Conservation (phyloP, 1,140 invertebrate species). For the Bombus balteatus region DNA sequence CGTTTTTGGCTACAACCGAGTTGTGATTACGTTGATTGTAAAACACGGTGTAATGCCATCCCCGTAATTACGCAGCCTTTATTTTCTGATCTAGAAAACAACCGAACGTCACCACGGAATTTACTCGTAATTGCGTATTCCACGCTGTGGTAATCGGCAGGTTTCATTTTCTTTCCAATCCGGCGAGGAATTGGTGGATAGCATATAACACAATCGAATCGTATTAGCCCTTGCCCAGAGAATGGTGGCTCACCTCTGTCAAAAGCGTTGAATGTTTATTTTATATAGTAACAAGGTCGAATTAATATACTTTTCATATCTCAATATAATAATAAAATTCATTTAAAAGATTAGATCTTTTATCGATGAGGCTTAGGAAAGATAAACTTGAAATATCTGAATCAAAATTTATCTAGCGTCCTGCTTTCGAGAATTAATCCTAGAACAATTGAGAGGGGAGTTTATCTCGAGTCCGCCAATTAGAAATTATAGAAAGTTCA, state of each 20-base stretch:
- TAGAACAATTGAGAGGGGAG: no score
- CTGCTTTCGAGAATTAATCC: no score
- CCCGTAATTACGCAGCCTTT: constrained; percentile 48
- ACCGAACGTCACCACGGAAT: constrained; percentile 30
- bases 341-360: no score
- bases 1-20: neutral
- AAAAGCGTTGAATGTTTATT: neutral
- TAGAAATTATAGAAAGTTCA: no score
- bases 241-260: neutral
- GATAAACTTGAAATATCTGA: no score
- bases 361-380: no score
- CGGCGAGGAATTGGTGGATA: constrained; percentile 8
- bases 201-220: neutral
- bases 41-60: constrained; percentile 45
- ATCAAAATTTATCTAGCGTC: no score
- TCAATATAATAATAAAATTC: neutral
- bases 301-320: neutral
- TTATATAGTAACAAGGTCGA: neutral
- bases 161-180: constrained; percentile 40
- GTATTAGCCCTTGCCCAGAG: no score
- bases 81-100: constrained; percentile 46
- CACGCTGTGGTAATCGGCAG: constrained; percentile 15
- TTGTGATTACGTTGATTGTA: constrained; percentile 53
- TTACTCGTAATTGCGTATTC: constrained; percentile 50
- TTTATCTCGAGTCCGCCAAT: no score